Evolutionary conservation across 1,140 invertebrate genomes (phyloP).

Genomic region (Drosophila simulans): DNA sequence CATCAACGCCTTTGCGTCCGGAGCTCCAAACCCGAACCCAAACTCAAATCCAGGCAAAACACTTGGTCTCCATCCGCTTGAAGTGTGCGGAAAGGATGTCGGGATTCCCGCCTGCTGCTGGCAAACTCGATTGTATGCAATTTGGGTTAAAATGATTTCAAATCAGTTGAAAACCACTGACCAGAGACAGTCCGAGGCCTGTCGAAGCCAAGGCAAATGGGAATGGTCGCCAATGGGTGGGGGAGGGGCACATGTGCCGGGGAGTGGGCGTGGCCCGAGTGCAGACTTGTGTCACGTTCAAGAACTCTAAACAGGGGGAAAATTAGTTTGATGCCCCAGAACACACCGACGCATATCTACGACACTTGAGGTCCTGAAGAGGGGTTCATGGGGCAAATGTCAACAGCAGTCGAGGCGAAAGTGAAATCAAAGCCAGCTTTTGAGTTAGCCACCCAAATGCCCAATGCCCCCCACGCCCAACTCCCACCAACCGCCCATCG

Average conservation of each 20-base stretch:
- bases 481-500: background rate
- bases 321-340: conserved; percentile 74
- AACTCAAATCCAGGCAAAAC: conserved; percentile 28
- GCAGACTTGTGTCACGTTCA: conserved; percentile 78
- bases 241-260: conserved; percentile 4
- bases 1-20: conserved; percentile 15
- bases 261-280: conserved; percentile 47
- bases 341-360: conserved; percentile 23
- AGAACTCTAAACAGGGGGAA: conserved; percentile 78
- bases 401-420: conserved; percentile 74
- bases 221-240: background rate
- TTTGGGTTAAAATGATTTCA: conserved; percentile 78
- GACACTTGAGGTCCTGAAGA: conserved; percentile 18
- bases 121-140: conserved; percentile 78
- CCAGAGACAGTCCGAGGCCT: conserved; percentile 31
- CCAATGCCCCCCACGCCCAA: background rate
- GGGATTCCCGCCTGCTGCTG: conserved; percentile 22
- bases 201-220: conserved; percentile 31
- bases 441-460: conserved; percentile 12
- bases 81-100: conserved; percentile 1
- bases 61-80: background rate
- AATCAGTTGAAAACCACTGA: conserved; percentile 71
- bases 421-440: conserved; percentile 72
- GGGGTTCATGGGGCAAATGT: conserved; percentile 48
- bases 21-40: background rate